A percentile compares a stretch with the other conserved stretches of the same genome.
Conservation (phyloP, 1,140 invertebrate species). For the Drosophila bocki region DNA sequence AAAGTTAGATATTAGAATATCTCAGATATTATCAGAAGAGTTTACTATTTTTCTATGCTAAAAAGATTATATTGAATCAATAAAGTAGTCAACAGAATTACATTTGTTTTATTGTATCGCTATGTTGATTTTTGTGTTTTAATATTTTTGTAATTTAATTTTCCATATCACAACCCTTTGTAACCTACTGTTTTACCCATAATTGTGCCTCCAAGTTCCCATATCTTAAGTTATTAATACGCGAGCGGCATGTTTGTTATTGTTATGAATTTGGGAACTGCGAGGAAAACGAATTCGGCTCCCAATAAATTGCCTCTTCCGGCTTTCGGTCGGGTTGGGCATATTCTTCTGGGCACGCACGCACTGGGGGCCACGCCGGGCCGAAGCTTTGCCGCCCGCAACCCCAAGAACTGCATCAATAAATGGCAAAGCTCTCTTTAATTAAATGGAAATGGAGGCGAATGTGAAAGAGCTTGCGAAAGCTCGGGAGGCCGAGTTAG, state of each 20-base stretch:
- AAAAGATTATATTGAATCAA: too few relatives aligned
- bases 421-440: constrained; percentile 76
- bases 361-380: background rate
- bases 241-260: constrained; percentile 45
- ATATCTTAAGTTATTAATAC: constrained; percentile 27
- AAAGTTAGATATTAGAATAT: background rate
- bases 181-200: background rate
- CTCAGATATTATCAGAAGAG: background rate
- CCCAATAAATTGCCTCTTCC: constrained; percentile 65
- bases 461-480: constrained; percentile 70
- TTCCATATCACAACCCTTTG: background rate
- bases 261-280: constrained; percentile 56
- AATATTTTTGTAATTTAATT: background rate
- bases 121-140: too few relatives aligned
- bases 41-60: background rate
- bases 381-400: constrained; percentile 52
- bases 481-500: constrained; percentile 64
- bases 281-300: constrained; percentile 49
- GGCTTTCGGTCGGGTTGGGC: constrained; percentile 32
- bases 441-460: constrained; percentile 65
- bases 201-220: background rate
- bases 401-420: constrained; percentile 58
- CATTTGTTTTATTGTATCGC: too few relatives aligned
- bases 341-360: constrained; percentile 29
- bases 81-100: too few relatives aligned